Percentiles rank a stretch among this genome's conserved stretches.
Conservation (phyloP, 2,888 invertebrate genomes). For the Therioaphis trifolii region DNA sequence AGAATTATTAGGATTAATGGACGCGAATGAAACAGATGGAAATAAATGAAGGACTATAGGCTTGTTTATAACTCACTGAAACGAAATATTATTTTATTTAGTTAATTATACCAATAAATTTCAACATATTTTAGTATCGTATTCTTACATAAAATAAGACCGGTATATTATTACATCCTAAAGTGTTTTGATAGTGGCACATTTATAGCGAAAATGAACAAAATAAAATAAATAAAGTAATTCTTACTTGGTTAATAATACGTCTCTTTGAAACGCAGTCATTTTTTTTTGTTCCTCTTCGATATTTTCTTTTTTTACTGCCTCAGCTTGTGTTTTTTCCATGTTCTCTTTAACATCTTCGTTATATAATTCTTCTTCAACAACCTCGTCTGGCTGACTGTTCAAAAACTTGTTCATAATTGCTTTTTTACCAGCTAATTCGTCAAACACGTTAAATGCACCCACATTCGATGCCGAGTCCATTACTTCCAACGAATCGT, state of each 20-base stretch:
- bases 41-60: too few relatives aligned
- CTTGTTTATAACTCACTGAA: neutral
- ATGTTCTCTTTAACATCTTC: neutral
- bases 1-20: neutral
- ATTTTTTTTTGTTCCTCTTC: conserved; percentile 66
- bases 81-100: neutral
- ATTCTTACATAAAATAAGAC: neutral
- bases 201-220: neutral
- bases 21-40: too few relatives aligned
- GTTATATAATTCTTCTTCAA: conserved; percentile 53
- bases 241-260: conserved; percentile 65
- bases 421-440: conserved; percentile 85
- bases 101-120: too few relatives aligned
- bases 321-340: neutral
- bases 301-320: conserved; percentile 54
- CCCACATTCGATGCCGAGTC: conserved; percentile 53
- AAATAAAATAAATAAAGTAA: neutral
- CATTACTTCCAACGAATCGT: conserved; percentile 69
- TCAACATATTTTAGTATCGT: neutral
- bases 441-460: conserved; percentile 66
- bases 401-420: conserved; percentile 86
- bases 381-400: conserved; percentile 70
- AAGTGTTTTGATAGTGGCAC: neutral
- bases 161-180: neutral
- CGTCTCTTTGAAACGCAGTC: conserved; percentile 66